Percentiles rank a stretch among this genome's conserved stretches.
Conservation (phyloP, 2,797 vertebrate species). For the Sebastes aleutianus region DNA sequence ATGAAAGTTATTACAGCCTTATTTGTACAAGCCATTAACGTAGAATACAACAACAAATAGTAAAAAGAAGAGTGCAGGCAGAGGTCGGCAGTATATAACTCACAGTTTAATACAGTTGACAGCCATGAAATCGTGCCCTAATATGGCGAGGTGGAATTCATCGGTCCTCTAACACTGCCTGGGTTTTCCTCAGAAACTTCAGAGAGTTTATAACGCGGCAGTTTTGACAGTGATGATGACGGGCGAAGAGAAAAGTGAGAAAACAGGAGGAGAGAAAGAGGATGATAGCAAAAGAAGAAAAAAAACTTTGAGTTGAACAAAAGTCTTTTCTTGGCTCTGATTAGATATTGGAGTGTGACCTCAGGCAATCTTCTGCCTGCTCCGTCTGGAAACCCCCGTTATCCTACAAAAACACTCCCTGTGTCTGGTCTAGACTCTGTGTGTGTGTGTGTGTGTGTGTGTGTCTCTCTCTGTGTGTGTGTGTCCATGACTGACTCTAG, state of each 20-base stretch:
- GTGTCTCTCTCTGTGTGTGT: conserved; percentile 31
- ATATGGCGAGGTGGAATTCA: not conserved
- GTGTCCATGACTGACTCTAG: conserved; percentile 5
- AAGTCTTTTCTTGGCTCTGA: conserved; percentile 35
- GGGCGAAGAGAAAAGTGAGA: not conserved
- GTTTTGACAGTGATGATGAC: not conserved
- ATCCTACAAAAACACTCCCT: conserved; percentile 48
- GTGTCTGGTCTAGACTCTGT: conserved; percentile 50
- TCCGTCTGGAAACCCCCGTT: conserved; percentile 69
- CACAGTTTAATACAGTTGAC: not conserved
- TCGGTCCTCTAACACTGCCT: not conserved
- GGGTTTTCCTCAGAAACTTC: not conserved
- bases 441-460: conserved; percentile 3
- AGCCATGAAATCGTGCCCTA: not conserved
- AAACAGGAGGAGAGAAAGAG: not conserved
- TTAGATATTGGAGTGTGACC: conserved; percentile 55
- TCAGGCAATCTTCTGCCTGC: conserved; percentile 44
- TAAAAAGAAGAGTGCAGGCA: not conserved
- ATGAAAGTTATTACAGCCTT: not conserved
- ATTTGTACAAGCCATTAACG: not conserved
- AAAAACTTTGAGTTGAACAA: conserved; percentile 9
- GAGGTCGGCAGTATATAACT: not conserved
- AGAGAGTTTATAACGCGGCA: not conserved
- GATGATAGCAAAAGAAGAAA: not conserved
- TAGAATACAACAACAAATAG: not conserved